Percentiles rank a stretch among this genome's conserved stretches.
These are phyloP conservation scores for Glyptemys insculpta DNA, from an alignment of 2,797 vertebrate species.

Conservation along the genomic window DNA sequence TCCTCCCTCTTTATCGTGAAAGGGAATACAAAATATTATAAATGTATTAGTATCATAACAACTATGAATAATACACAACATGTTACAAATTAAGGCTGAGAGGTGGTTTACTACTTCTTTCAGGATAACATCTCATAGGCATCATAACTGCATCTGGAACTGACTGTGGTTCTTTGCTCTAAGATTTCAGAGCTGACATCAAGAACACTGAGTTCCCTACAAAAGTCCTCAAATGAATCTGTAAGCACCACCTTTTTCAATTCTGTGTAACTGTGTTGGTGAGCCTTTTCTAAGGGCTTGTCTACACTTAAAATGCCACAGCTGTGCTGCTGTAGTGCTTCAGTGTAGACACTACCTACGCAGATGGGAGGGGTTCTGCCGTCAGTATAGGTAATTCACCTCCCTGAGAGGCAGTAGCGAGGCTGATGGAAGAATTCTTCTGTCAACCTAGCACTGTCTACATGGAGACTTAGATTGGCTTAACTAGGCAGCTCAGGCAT, in stretches of 20 bases:
- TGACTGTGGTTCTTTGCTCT: not conserved
- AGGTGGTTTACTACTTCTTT: not conserved
- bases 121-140: not conserved
- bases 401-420: too few species aligned
- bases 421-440: too few species aligned
- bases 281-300: constrained; percentile 84
- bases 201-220: not conserved
- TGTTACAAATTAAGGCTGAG: not conserved
- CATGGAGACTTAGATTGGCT: too few species aligned
- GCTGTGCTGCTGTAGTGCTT: too few species aligned
- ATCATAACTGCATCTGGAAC: not conserved
- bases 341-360: too few species aligned
- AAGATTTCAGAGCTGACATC: not conserved
- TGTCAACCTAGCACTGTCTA: too few species aligned
- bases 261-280: constrained; percentile 86
- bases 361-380: too few species aligned
- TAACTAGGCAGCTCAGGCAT: too few species aligned
- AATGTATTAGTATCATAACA: not conserved
- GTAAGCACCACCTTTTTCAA: constrained; percentile 76
- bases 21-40: too few species aligned
- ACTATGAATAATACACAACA: not conserved
- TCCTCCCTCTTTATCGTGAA: too few species aligned
- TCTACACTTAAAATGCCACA: too few species aligned
- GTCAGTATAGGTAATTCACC: too few species aligned
- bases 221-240: constrained; percentile 76